A percentile compares a stretch with the other conserved stretches of the same genome.
Conservation (phyloP, 2,888 invertebrate genomes). For the Drosophila neoperkinsi region DNA sequence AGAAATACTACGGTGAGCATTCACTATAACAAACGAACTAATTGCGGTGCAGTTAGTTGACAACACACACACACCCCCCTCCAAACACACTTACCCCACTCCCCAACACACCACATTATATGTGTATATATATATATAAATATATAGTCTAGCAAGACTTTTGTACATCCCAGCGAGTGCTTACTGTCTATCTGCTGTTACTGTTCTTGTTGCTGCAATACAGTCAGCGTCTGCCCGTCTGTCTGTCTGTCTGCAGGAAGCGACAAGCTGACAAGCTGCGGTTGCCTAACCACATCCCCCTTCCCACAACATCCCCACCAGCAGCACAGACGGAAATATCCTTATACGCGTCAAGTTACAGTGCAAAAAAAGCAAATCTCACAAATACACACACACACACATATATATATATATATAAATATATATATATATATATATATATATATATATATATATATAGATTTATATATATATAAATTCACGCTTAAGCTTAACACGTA, state of each 20-base stretch:
- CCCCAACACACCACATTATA: background rate
- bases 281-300: conserved; percentile 39
- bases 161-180: background rate
- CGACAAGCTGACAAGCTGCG: conserved; percentile 23
- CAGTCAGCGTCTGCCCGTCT: background rate
- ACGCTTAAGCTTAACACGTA: background rate
- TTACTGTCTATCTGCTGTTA: conserved; percentile 9
- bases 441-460: no score
- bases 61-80: background rate
- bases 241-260: conserved; percentile 24
- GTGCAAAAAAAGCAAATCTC: background rate
- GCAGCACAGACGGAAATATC: conserved; percentile 38
- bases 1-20: conserved; percentile 25
- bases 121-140: background rate
- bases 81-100: background rate
- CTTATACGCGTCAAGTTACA: conserved; percentile 38
- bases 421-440: background rate
- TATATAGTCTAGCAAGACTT: background rate
- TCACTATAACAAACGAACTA: conserved; percentile 48
- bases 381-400: background rate
- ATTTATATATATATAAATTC: background rate
- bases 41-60: conserved; percentile 27
- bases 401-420: background rate
- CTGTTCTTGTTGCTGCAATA: conserved; percentile 2
- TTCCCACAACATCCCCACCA: background rate